Base-by-base conservation (phyloP, 2,113 vertebrate species). In the Indicator indicator region DNA sequence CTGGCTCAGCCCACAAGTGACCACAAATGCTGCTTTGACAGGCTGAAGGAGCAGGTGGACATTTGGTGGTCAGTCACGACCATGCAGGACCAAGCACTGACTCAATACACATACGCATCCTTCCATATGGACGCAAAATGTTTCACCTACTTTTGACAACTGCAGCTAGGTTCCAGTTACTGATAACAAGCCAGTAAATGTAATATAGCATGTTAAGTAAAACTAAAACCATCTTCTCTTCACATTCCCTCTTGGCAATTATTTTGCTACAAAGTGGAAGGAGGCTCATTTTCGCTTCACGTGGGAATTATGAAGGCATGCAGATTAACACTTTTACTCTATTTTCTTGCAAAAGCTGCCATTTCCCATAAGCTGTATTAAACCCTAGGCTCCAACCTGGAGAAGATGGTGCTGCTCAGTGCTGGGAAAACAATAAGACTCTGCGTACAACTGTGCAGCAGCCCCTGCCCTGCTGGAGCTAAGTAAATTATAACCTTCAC, bases 401-500 rank as follows among this genome's bases (percentile, higher is more conserved):
- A 88, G 76, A 95, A 93, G 77, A 91, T 83, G 76, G 90, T 91
- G 76, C 88, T 92, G 88, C 77, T 83, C 52, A 91, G 30, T 0
- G 8, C 92, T 76, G 83, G 64, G 86, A 88, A 95, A 93, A 90
- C 90, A 95, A 3, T 85, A 86, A 91, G 89, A 44, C 16, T 69
- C 14, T 13, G 30, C 1, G 6, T 65, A 71, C 40, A 55, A 79
- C 74, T 80, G 54, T 83, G 75, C 83, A 88, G 85, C 80, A 94
- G 84, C 80, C 88, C 67, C 80, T 94, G 86, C 91, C 76, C 91
- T 88, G 90, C 90, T 95, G 80, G 88, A 95, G 93, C 88, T 94
- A 90, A 95, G 93, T 75, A 97, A 96, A 95, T 96, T 93, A 97
- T 63, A 96, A 86, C 93, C 88, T 81, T 95, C 88, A 42, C 83